Evolutionary conservation across 2,797 vertebrate species (phyloP), one percentile per base, ranked within the genome.

Genomic region (Psittacula derbiana): DNA sequence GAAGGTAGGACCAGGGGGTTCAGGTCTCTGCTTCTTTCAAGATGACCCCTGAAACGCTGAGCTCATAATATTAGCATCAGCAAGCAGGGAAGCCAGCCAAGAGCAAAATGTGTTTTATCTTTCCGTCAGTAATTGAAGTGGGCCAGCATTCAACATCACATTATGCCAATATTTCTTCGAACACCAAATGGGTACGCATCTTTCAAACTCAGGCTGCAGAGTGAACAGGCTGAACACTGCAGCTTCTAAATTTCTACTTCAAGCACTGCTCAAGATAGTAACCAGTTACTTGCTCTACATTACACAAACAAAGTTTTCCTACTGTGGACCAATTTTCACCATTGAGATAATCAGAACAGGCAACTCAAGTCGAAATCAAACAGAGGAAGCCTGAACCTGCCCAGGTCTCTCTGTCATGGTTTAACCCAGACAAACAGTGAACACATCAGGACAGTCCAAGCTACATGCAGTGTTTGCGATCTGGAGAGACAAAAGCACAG

Each of bases 91-190:
- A 95, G 27, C 40, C 84, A 93, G 96, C 94, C 94, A 95, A 96
- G 80, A 96, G 90, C 86, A 85, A 93, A 90, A 73, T 4, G 78
- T 49, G 44, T 73, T 95, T 92, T 90, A 88, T 94, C 92, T 85
- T 93, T 91, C 90, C 20, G 2, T 93, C 88, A 74, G 94, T 75
- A 87, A 57, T 8, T 94, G 88, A 92, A 90, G 83, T 10, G 50
- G 92, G 93, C 70, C 66, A 46, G 90, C 16, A 16, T 82, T 96
- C 92, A 96, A 65, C 66, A 61, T 70, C 60, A 91, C 60, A 8
- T 30, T 1, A 62, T 90, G 90, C 95, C 95, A 96, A 19, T 46
- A 85, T 92, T 97, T 96, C 96, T 97, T 97, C 44, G 83, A 97
- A 76, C 19, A 0, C 90, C 83, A 53, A 85, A 70, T 0, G 1